Evolutionary conservation across 1,140 invertebrate species (phyloP).

Genomic region (Xylocopa sonorina): DNA sequence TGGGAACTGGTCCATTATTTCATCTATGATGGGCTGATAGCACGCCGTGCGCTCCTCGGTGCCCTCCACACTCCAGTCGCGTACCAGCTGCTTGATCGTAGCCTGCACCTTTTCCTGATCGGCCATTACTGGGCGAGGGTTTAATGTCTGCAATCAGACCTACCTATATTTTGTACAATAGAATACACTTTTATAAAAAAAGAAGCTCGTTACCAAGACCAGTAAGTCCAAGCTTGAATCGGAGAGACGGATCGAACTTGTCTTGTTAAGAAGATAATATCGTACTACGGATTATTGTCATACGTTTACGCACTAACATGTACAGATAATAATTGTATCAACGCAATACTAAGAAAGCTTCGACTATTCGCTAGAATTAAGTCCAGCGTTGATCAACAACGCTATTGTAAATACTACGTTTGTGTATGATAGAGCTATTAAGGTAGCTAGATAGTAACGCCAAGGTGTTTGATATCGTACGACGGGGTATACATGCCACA

Average conservation of each 20-base stretch:
- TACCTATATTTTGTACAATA: slow-evolving; percentile 69
- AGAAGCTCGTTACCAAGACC: slow-evolving; percentile 39
- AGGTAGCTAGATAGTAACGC: neutral
- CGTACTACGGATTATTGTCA: too few species aligned
- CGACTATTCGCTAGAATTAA: too few species aligned
- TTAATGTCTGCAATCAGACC: slow-evolving; percentile 74
- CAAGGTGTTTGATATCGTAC: slow-evolving; percentile 20
- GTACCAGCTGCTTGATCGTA: slow-evolving; percentile 96
- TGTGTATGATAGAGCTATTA: slow-evolving; percentile 3
- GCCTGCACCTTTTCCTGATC: slow-evolving; percentile 95
- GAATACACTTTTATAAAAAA: slow-evolving; percentile 58
- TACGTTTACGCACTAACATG: too few species aligned
- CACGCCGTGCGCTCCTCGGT: slow-evolving; percentile 91
- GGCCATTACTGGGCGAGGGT: slow-evolving; percentile 76
- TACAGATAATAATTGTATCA: too few species aligned
- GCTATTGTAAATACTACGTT: neutral
- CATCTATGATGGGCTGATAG: slow-evolving; percentile 95
- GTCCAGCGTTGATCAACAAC: too few species aligned
- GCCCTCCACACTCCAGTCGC: slow-evolving; percentile 97
- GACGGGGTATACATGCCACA: slow-evolving; percentile 53
- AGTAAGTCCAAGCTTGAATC: slow-evolving; percentile 30
- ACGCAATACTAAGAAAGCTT: too few species aligned
- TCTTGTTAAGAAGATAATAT: neutral
- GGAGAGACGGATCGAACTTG: slow-evolving; percentile 25
- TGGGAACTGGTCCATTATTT: slow-evolving; percentile 90